Evolutionary conservation across 2,888 invertebrate genomes (phyloP).

Genomic region (Sialis fuliginosa): DNA sequence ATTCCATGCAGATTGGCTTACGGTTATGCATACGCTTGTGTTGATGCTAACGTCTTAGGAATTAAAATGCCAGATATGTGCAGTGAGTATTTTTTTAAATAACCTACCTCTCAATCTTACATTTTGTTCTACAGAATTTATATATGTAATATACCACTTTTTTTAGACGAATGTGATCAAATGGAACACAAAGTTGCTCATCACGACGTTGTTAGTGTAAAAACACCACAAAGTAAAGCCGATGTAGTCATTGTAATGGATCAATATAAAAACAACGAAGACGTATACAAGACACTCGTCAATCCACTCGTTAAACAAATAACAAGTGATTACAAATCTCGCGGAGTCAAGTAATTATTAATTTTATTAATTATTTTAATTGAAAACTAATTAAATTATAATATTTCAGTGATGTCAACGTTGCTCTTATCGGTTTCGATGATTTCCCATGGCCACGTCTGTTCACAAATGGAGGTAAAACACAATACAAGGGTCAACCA

Average conservation of each 20-base stretch:
- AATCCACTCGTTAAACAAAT: slow-evolving; percentile 40
- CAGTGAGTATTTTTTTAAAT: slow-evolving; percentile 19
- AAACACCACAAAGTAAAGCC: slow-evolving; percentile 53
- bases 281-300: slow-evolving; percentile 41
- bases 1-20: slow-evolving; percentile 48
- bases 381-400: slow-evolving; percentile 15
- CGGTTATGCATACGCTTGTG: slow-evolving; percentile 46
- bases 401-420: slow-evolving; percentile 32
- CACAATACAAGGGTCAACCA: slow-evolving; percentile 32
- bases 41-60: slow-evolving; percentile 10
- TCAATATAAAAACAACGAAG: slow-evolving; percentile 38
- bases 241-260: slow-evolving; percentile 70
- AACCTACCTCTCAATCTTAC: not conserved
- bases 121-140: not conserved
- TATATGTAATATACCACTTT: slow-evolving; percentile 1
- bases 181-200: slow-evolving; percentile 15
- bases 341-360: slow-evolving; percentile 39
- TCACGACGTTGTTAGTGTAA: slow-evolving; percentile 40
- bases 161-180: slow-evolving; percentile 28
- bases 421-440: slow-evolving; percentile 39
- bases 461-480: slow-evolving; percentile 34
- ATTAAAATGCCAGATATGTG: slow-evolving; percentile 47
- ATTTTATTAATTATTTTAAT: slow-evolving; percentile 18
- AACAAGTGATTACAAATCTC: slow-evolving; percentile 37
- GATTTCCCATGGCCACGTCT: slow-evolving; percentile 37